Evolutionary conservation across 1,140 invertebrate genomes (phyloP), one percentile per base, ranked within the genome.

Genomic region (Neodiprion virginianus): DNA sequence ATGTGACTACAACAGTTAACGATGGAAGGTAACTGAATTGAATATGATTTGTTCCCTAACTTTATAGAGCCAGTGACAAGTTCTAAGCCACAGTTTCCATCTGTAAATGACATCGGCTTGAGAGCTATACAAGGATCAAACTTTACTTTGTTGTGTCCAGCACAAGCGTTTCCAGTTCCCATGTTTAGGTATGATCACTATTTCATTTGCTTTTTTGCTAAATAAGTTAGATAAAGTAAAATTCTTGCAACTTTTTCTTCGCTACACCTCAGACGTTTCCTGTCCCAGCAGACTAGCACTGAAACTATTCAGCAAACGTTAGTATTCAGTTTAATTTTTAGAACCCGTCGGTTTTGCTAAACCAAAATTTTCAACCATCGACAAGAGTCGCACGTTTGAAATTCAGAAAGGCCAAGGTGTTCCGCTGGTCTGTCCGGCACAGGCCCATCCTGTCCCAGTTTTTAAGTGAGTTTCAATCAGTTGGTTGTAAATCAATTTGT

Each of bases 81-180:
- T 76, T 80, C 79, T 48, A 84, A 82, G 74, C 83, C 83, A 70
- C 82, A 79, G 76, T 84, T 84, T 74, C 83, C 83, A 73, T 84
- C 83, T 47, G 81, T 84, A 72, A 84, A 84, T 78, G 83, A 85
- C 73, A 79, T 84, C 71, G 83, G 83, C 69, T 76, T 84, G 68
- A 80, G 83, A 23, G 76, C 79, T 77, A 77, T 76, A 65, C 81
- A 80, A 83, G 81, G 70, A 77, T 83, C 83, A 79, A 90, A 88
- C 76, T 87, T 91, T 81, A 91, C 84, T 77, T 86, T 90, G 84
- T 88, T 91, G 79, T 92, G 89, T 86, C 91, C 90, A 79, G 92
- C 91, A 79, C 91, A 92, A 85, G 92, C 91, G 47, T 93, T 90
- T 82, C 93, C 92, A 75, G 88, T 93, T 71, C 92, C 93, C 77